These are phyloP conservation scores for Dasysyrphus albostriatus DNA, from an alignment of 2,888 invertebrate genomes.

Conservation along the genomic window DNA sequence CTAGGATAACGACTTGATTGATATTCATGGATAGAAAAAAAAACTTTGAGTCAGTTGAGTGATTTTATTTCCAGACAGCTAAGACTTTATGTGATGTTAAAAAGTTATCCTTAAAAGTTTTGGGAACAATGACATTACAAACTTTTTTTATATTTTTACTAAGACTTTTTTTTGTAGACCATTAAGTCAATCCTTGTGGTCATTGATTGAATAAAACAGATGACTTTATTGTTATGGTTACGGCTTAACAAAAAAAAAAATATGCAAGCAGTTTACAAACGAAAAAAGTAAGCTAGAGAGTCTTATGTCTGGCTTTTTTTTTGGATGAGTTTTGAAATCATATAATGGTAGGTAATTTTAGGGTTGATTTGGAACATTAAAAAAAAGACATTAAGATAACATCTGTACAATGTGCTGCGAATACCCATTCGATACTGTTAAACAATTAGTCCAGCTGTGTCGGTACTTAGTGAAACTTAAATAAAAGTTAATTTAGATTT, in stretches of 20 bases:
- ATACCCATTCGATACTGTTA: too few species aligned
- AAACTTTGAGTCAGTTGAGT: constrained; percentile 14
- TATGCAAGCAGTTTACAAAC: neutral
- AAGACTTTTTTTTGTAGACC: neutral
- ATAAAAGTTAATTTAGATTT: too few species aligned
- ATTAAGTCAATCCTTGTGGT: neutral
- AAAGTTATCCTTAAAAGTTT: constrained; percentile 10
- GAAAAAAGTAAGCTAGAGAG: neutral
- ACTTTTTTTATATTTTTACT: constrained; percentile 5
- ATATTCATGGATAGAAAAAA: constrained; percentile 23
- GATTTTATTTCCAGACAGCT: constrained; percentile 27
- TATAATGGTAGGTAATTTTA: neutral
- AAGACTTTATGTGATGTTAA: neutral
- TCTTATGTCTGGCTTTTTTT: neutral
- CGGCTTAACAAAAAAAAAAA: neutral
- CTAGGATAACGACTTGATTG: constrained; percentile 38
- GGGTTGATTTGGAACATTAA: neutral
- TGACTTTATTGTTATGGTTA: neutral
- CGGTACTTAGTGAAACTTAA: too few species aligned
- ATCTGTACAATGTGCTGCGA: too few species aligned
- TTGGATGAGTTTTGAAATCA: neutral
- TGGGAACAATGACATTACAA: constrained; percentile 13
- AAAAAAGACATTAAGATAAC: too few species aligned
- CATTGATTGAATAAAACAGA: constrained; percentile 5
- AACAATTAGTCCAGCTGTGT: too few species aligned